Evolutionary conservation across 2,113 vertebrate species (phyloP).

Genomic region (Neodontobutis hainanensis): DNA sequence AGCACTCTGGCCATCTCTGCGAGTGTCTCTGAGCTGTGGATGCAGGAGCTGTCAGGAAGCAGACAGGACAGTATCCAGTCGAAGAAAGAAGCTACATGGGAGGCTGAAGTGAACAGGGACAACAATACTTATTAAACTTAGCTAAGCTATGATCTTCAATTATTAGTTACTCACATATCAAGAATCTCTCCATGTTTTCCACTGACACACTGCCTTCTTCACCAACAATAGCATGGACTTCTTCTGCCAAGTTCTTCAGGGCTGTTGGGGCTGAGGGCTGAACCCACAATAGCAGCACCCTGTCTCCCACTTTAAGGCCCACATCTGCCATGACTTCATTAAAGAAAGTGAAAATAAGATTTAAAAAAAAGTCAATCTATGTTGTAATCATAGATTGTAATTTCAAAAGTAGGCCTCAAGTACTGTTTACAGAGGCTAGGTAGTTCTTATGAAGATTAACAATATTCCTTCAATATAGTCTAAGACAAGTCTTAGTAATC

Average conservation of each 20-base stretch:
- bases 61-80: slow-evolving; percentile 86
- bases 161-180: slow-evolving; percentile 80
- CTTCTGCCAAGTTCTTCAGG: slow-evolving; percentile 79
- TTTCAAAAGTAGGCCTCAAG: too few species aligned
- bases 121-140: not conserved
- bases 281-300: slow-evolving; percentile 86
- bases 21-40: slow-evolving; percentile 83
- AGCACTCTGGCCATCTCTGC: slow-evolving; percentile 89
- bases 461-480: too few species aligned
- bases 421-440: too few species aligned
- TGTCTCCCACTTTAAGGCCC: slow-evolving; percentile 79
- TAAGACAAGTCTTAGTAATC: too few species aligned
- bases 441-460: too few species aligned
- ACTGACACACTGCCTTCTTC: slow-evolving; percentile 74
- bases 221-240: slow-evolving; percentile 77
- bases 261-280: slow-evolving; percentile 67
- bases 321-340: slow-evolving; percentile 81
- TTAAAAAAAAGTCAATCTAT: not conserved
- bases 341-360: not conserved
- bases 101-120: slow-evolving; percentile 74
- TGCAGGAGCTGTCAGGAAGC: slow-evolving; percentile 73
- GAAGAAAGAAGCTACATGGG: slow-evolving; percentile 84
- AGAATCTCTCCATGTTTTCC: slow-evolving; percentile 86
- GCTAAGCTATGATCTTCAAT: not conserved
- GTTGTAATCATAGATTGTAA: too few species aligned